phyloP scores from a whole-genome alignment of 2,113 vertebrate genomes.

The Aviceda subcristata region DNA sequence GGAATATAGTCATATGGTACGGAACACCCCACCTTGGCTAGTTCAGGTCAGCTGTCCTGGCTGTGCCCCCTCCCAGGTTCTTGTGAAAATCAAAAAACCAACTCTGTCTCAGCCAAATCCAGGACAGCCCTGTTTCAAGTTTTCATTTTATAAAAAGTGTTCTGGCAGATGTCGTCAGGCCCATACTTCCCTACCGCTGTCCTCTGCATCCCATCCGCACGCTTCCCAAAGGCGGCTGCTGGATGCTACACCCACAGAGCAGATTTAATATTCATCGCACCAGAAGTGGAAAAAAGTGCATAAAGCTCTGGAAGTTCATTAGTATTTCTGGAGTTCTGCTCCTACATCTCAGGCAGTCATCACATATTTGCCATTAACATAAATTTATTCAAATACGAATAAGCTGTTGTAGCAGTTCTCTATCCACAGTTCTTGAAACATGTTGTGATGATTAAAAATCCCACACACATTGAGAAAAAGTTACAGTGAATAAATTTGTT shows the following conservation, averaged over 20 bases:
- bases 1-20: neutral
- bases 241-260: neutral
- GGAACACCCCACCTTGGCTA: no score
- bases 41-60: no score
- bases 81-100: no score
- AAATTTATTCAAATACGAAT: constrained; percentile 5
- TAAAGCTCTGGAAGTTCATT: neutral
- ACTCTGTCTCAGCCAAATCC: no score
- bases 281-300: neutral
- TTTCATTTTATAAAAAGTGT: neutral
- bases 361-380: constrained; percentile 9
- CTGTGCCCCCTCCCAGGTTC: no score
- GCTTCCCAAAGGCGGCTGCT: neutral
- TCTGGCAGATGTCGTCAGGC: neutral
- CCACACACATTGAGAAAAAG: neutral
- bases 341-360: neutral
- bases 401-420: constrained; percentile 12
- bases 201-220: neutral
- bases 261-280: neutral
- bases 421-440: neutral
- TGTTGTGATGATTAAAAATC: constrained; percentile 14
- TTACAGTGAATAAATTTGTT: constrained; percentile 5
- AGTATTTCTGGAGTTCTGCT: constrained; percentile 13
- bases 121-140: neutral
- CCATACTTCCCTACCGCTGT: neutral